Evolutionary conservation across 2,113 vertebrate genomes (phyloP), one percentile per base, ranked within the genome.

Genomic region (Corvus moneduloides): DNA sequence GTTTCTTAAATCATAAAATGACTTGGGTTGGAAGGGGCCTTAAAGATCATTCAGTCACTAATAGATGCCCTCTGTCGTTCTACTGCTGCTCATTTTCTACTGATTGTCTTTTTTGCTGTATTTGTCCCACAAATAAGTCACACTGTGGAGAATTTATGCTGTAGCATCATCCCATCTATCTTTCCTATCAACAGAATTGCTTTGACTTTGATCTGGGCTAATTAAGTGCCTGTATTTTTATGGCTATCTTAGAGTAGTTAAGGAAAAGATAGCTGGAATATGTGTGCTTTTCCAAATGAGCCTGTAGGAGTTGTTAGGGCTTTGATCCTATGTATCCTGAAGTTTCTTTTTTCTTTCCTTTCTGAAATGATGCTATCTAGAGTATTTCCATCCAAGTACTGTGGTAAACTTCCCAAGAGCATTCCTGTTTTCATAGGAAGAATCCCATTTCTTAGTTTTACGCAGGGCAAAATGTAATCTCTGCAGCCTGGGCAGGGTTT

Each of bases 201-300:
- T 73, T 54, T 91, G 89, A 59, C 76, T 96, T 96, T 90, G 93
- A 94, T 94, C 80, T 90, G 93, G 48, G 54, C 80, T 96, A 91
- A 94, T 90, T 87, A 94, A 94, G 37, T 90, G 76, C 72, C 63
- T 28, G 12, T 95, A 84, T 95, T 92, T 93, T 78, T 93, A 74
- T 55, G 89, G 87, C 63, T 56, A 23, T 93, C 49, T 87, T 26
- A 19, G 19, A 69, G 72, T 30, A 73, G 56, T 87, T 93, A 71
- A 85, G 75, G 68, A 52, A 67, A 76, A 90, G 48, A 71, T 19
- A 88, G 37, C 63, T 84, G 86, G 83, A 75, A 48, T 91, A 87
- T 49, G 86, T 89, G 13, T 63, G 41, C 62, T 93, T 87, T 79
- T 87, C 81, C 78, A 62, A 94, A 80, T 67, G 91, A 95, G 66